Conservation (phyloP, 2,888 invertebrate species). For the Xylota segnis region DNA sequence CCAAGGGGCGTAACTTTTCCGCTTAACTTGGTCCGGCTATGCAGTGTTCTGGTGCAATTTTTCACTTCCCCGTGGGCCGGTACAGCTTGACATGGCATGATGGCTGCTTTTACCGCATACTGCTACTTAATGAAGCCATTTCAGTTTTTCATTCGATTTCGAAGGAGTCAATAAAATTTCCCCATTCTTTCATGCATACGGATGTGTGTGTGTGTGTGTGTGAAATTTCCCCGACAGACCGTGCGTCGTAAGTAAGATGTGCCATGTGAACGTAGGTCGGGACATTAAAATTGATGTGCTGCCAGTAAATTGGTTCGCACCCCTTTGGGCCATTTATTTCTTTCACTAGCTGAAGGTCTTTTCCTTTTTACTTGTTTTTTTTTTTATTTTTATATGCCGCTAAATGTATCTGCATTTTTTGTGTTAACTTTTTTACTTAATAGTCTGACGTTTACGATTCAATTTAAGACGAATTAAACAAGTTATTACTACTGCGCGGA, state of each 20-base stretch:
- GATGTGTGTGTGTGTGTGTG: background rate
- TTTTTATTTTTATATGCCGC: constrained; percentile 18
- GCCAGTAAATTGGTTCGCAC: constrained; percentile 45
- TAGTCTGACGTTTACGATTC: constrained; percentile 22
- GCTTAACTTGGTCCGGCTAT: constrained; percentile 4
- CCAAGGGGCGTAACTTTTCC: constrained; percentile 54
- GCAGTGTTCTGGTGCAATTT: background rate
- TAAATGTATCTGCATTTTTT: constrained; percentile 9
- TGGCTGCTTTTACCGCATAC: constrained; percentile 24
- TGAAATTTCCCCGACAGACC: constrained; percentile 10
- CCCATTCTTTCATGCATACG: background rate
- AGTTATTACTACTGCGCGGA: background rate
- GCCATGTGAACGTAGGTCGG: constrained; percentile 38
- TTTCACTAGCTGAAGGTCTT: constrained; percentile 11
- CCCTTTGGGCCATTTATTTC: constrained; percentile 42
- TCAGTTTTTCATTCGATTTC: constrained; percentile 52
- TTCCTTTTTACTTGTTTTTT: background rate
- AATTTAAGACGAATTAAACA: constrained; percentile 25
- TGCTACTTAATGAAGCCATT: constrained; percentile 56
- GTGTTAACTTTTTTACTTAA: constrained; percentile 30
- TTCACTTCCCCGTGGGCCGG: background rate
- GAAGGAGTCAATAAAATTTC: constrained; percentile 54
- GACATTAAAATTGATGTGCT: constrained; percentile 39
- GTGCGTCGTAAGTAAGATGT: background rate
- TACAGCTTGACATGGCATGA: constrained; percentile 36